These are phyloP conservation scores for Bradypodion ventrale DNA, from an alignment of 2,797 vertebrate species.

Conservation along the genomic window DNA sequence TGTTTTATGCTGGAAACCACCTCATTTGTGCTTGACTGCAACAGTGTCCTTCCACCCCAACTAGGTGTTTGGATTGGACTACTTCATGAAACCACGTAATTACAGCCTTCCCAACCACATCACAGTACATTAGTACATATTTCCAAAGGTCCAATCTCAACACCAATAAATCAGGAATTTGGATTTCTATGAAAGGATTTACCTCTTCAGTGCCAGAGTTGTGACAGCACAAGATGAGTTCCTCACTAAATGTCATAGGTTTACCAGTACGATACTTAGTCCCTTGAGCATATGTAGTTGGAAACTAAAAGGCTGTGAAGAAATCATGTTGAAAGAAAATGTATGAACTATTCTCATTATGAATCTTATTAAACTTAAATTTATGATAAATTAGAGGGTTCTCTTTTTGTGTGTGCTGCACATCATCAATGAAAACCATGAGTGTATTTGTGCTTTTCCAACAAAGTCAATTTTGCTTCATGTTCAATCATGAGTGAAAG, in stretches of 20 bases:
- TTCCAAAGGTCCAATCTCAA: slow-evolving; percentile 58
- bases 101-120: slow-evolving; percentile 65
- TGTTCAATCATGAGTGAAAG: not conserved
- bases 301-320: slow-evolving; percentile 25
- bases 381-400: not conserved
- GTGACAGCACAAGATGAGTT: slow-evolving; percentile 34
- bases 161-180: slow-evolving; percentile 53
- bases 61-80: slow-evolving; percentile 64
- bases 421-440: not conserved
- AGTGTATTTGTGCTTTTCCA: not conserved
- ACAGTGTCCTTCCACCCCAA: slow-evolving; percentile 56
- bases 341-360: not conserved
- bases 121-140: slow-evolving; percentile 55
- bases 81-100: slow-evolving; percentile 51
- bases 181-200: slow-evolving; percentile 53
- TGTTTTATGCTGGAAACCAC: slow-evolving; percentile 51
- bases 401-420: not conserved
- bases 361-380: not conserved
- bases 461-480: not conserved
- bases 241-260: slow-evolving; percentile 8
- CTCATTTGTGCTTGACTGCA: slow-evolving; percentile 58
- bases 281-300: slow-evolving; percentile 7
- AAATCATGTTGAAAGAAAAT: slow-evolving; percentile 6
- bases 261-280: slow-evolving; percentile 18
- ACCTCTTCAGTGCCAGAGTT: slow-evolving; percentile 53